Evolutionary conservation across 2,113 vertebrate genomes (phyloP).

Genomic region (Himantopus leucocephalus): DNA sequence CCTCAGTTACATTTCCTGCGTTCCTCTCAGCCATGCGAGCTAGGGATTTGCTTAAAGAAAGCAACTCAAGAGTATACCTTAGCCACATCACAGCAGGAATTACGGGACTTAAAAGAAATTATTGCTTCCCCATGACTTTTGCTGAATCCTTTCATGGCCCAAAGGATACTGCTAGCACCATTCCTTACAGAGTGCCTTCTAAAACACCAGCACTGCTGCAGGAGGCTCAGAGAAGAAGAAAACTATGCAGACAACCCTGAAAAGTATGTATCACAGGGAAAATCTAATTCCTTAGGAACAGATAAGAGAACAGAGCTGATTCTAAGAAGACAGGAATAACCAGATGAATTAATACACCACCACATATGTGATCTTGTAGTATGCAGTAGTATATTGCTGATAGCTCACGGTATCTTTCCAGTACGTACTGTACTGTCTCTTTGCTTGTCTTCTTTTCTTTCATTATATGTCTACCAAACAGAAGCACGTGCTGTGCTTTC

Average conservation of each 20-base stretch:
- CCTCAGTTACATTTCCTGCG: not conserved
- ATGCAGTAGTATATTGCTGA: not conserved
- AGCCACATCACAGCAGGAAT: not conserved
- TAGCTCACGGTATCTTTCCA: not conserved
- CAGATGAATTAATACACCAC: not conserved
- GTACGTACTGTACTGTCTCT: not conserved
- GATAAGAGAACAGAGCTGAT: not conserved
- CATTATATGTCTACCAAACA: not conserved
- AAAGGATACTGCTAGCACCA: not conserved
- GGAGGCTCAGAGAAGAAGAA: not conserved
- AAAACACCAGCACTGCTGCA: not conserved
- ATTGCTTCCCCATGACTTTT: not conserved
- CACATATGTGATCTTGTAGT: not conserved
- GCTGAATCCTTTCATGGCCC: not conserved
- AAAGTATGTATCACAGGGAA: not conserved
- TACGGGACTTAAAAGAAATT: not conserved
- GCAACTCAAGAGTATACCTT: not conserved
- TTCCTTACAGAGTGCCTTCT: not conserved
- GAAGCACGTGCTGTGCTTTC: not conserved
- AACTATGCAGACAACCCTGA: not conserved
- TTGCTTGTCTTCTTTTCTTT: not conserved
- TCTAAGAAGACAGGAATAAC: not conserved
- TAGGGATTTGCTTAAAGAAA: not conserved
- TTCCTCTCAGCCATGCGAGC: not conserved
- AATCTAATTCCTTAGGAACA: not conserved